Evolutionary conservation across 2,113 vertebrate species (phyloP).

Genomic region (Ictidomys tridecemlineatus): DNA sequence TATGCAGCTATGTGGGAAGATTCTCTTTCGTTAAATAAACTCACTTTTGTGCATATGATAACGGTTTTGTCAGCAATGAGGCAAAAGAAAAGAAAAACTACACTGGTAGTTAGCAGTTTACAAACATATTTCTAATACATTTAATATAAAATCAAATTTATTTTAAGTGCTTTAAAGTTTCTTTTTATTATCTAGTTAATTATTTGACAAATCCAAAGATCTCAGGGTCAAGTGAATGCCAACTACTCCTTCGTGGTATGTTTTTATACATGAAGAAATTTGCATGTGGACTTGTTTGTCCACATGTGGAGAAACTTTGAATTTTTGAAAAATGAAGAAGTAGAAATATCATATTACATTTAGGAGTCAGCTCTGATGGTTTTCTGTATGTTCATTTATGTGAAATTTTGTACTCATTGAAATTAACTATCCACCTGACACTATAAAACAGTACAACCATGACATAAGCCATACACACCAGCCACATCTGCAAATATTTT

Average conservation of each 20-base stretch:
- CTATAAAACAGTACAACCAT: not conserved
- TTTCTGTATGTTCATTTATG: not conserved
- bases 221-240: not conserved
- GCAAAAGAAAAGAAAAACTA: not conserved
- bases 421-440: conserved; percentile 61
- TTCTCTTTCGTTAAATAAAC: conserved; percentile 37
- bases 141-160: conserved; percentile 35
- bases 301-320: conserved; percentile 34
- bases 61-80: not conserved
- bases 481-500: conserved; percentile 87
- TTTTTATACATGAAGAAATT: not conserved
- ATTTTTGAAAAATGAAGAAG: conserved; percentile 65
- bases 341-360: conserved; percentile 49
- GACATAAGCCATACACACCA: conserved; percentile 68
- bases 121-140: conserved; percentile 14
- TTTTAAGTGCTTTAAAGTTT: not conserved
- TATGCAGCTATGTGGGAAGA: not conserved
- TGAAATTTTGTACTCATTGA: conserved; percentile 29
- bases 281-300: not conserved
- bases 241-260: not conserved
- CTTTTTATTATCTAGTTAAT: not conserved
- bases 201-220: not conserved
- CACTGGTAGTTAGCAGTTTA: not conserved
- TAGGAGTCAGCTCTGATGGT: conserved; percentile 4
- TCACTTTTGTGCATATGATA: not conserved